Evolutionary conservation across 2,797 vertebrate genomes (phyloP).

Genomic region (Zalophus californianus): DNA sequence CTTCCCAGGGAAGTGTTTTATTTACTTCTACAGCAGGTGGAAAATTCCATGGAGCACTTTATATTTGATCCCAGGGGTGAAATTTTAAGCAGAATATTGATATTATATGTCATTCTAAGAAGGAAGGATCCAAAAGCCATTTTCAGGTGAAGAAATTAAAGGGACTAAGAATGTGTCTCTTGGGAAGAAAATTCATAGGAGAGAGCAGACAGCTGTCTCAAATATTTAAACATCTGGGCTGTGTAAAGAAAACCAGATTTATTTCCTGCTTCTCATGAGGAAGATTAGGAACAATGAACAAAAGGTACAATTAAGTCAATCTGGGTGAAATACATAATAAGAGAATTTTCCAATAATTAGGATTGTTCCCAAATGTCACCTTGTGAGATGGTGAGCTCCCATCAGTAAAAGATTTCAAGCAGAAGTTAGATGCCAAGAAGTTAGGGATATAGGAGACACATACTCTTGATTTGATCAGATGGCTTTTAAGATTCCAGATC

Average conservation of each 20-base stretch:
- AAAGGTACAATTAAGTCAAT: background rate
- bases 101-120: background rate
- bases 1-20: background rate
- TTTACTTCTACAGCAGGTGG: background rate
- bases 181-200: constrained; percentile 10
- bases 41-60: background rate
- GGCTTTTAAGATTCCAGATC: background rate
- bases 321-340: background rate
- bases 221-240: background rate
- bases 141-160: background rate
- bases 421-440: background rate
- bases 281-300: background rate
- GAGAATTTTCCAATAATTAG: background rate
- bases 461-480: background rate
- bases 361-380: constrained; percentile 24
- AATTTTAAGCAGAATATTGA: constrained; percentile 7
- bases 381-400: background rate
- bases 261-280: background rate
- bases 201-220: background rate
- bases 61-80: background rate
- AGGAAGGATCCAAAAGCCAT: background rate
- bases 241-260: background rate
- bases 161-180: background rate
- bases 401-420: background rate
- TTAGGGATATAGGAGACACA: background rate